phyloP scores from a whole-genome alignment of 2,888 invertebrate genomes.

The Eucera pruinosa region DNA sequence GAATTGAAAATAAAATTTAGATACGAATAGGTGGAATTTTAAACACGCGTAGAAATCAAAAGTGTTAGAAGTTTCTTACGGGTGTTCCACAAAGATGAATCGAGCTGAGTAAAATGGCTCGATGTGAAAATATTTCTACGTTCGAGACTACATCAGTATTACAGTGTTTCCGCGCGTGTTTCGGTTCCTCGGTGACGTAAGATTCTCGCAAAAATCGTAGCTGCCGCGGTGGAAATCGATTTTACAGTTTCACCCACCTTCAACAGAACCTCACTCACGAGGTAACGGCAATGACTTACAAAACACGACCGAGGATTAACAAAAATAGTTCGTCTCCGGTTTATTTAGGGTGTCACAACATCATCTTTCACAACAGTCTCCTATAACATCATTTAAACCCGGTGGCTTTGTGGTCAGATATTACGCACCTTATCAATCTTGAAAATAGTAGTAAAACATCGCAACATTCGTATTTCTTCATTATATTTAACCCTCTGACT shows the following conservation, averaged over 20 bases:
- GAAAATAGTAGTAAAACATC: too few species aligned
- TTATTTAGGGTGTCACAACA: background rate
- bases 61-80: background rate
- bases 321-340: conserved; percentile 43
- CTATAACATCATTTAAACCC: too few species aligned
- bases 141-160: conserved; percentile 47
- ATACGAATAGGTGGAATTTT: too few species aligned
- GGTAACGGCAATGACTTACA: conserved; percentile 2
- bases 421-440: too few species aligned
- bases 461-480: too few species aligned
- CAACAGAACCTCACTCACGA: background rate
- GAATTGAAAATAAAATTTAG: too few species aligned
- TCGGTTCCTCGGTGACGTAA: conserved; percentile 7
- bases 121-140: conserved; percentile 45
- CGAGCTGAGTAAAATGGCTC: conserved; percentile 9
- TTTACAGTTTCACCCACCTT: background rate
- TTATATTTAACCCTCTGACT: too few species aligned
- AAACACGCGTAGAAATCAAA: background rate
- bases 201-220: background rate
- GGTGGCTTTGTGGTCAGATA: too few species aligned
- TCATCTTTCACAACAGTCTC: background rate
- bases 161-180: conserved; percentile 11
- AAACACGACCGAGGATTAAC: conserved; percentile 26
- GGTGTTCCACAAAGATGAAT: background rate
- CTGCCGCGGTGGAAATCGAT: conserved; percentile 1